These are phyloP conservation scores for Trachymyrmex septentrionalis DNA, from an alignment of 1,140 invertebrate species.

Conservation along the genomic window DNA sequence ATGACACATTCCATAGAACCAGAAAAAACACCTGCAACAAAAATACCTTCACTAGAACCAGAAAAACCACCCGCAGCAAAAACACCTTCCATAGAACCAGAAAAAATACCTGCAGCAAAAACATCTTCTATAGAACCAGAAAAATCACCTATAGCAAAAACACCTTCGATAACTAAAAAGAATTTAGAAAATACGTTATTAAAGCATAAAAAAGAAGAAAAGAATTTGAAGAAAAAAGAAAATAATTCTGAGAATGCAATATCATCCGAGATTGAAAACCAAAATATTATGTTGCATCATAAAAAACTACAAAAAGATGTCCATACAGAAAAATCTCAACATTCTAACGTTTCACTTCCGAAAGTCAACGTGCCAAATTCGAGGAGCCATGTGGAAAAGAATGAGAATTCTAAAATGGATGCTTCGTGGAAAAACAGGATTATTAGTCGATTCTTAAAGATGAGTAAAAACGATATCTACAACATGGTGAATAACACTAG, in stretches of 20 bases:
- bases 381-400: constrained; percentile 41
- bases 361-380: not conserved
- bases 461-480: constrained; percentile 85
- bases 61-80: not conserved
- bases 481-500: constrained; percentile 86
- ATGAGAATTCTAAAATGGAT: constrained; percentile 33
- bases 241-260: not conserved
- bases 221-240: not conserved
- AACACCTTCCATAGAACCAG: not conserved
- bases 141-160: not conserved
- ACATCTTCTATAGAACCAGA: not conserved
- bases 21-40: not conserved
- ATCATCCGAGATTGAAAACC: constrained; percentile 2
- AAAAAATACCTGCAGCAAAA: not conserved
- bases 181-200: not conserved
- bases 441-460: constrained; percentile 83
- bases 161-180: not conserved
- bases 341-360: not conserved
- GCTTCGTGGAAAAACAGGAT: constrained; percentile 83
- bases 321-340: constrained; percentile 10
- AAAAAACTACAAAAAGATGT: not conserved
- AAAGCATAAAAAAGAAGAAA: constrained; percentile 10
- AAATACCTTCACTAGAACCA: too few relatives aligned
- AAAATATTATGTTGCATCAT: not conserved
- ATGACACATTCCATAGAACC: not conserved